Base-by-base conservation (phyloP, 2,113 vertebrate species). In the Emydocephalus ijimae region DNA sequence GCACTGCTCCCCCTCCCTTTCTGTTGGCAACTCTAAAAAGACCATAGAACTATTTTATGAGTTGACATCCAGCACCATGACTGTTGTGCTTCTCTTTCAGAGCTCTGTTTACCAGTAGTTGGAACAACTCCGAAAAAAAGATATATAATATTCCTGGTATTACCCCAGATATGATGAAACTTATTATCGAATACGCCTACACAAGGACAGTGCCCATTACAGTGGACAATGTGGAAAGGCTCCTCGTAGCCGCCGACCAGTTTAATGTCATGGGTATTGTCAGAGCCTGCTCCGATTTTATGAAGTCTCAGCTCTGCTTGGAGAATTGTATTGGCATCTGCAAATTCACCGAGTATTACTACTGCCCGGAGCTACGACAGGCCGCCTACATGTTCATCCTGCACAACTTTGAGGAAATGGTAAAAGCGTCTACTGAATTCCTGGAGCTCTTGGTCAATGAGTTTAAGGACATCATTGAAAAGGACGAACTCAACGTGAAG, bases 281-380 rank as follows among this genome's bases (percentile, higher is more conserved):
- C 48, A 81, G 96, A 15, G 91, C 94, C 12, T 98, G 98, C 96
- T 97, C 96, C 0, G 90, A 98, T 89, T 98, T 98, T 96, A 95
- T 99, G 64, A 95, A 95, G 91, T 95, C 96, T 2, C 97, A 97
- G 81, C 96, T 98, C 5, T 96, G 97, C 93, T 81, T 97, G 43
- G 95, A 98, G 61, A 99, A 98, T 4, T 98, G 98, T 89, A 97
- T 98, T 0, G 97, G 98, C 94, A 98, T 98, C 94, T 98, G 96
- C 96, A 98, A 95, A 91, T 96, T 99, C 93, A 97, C 97, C 0
- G 94, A 97, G 48, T 95, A 97, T 91, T 98, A 98, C 95, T 93
- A 95, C 88, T 97, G 95, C 90, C 93, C 96, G 0, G 85, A 97
- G 11, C 97, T 98, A 93, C 96, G 89, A 48, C 94, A 92, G 61